Evolutionary conservation across 2,797 vertebrate genomes (phyloP).

Genomic region (Chrosomus eos): DNA sequence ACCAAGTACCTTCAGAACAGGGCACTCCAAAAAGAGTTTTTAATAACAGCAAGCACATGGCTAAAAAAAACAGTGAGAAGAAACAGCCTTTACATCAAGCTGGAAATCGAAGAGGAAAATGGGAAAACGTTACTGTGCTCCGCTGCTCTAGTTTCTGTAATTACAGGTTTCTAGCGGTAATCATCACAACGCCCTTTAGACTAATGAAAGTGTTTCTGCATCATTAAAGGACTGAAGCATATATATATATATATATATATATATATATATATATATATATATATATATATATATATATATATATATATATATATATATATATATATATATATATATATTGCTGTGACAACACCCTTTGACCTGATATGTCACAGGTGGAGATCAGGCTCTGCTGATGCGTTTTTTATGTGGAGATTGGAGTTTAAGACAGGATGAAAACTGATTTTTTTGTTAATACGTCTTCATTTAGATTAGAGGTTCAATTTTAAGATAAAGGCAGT

Average conservation of each 20-base stretch:
- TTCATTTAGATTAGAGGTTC: not conserved
- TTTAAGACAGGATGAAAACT: not conserved
- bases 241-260: no score
- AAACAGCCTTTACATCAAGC: not conserved
- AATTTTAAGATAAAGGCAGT: not conserved
- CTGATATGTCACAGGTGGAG: slow-evolving; percentile 33
- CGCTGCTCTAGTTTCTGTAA: slow-evolving; percentile 46
- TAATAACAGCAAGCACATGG: slow-evolving; percentile 22
- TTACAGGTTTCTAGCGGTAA: slow-evolving; percentile 48
- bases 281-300: no score
- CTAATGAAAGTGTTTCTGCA: slow-evolving; percentile 47
- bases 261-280: no score
- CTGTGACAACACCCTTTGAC: slow-evolving; percentile 36
- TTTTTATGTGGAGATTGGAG: not conserved
- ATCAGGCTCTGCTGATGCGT: not conserved
- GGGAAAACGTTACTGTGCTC: not conserved
- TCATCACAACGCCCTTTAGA: slow-evolving; percentile 43
- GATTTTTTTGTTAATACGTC: not conserved
- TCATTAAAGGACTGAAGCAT: slow-evolving; percentile 27
- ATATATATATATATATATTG: no score
- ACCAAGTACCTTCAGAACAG: not conserved
- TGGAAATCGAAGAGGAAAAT: slow-evolving; percentile 2
- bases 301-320: no score
- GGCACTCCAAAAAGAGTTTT: not conserved
- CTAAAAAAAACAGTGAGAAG: not conserved